These are phyloP conservation scores for Tenthredo amoena DNA, from an alignment of 2,888 invertebrate genomes.

Conservation along the genomic window DNA sequence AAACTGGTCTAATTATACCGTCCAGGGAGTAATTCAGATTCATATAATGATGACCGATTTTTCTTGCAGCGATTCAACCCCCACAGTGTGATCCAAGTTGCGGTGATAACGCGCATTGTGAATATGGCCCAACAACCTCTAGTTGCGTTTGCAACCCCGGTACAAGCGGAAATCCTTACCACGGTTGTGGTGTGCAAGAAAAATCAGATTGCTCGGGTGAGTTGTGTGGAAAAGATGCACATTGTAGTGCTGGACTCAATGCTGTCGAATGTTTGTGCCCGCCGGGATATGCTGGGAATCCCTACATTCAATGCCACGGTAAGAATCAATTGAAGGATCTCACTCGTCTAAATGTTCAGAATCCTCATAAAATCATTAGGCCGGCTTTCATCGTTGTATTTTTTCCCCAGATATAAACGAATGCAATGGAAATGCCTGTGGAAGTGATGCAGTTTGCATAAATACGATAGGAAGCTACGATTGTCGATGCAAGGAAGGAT, in stretches of 20 bases:
- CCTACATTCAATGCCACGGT: constrained; percentile 90
- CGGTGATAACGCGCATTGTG: constrained; percentile 92
- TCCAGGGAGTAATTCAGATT: not conserved
- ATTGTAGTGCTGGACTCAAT: constrained; percentile 87
- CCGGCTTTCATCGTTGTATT: not conserved
- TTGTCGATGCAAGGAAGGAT: constrained; percentile 92
- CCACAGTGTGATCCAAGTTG: constrained; percentile 91
- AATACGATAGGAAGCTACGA: constrained; percentile 94
- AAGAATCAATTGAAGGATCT: constrained; percentile 51
- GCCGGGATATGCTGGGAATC: constrained; percentile 91
- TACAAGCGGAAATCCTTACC: constrained; percentile 93
- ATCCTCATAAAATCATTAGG: not conserved
- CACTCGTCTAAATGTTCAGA: not conserved
- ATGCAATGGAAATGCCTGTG: constrained; percentile 89
- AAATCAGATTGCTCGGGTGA: constrained; percentile 86
- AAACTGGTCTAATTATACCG: not conserved
- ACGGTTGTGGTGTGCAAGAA: constrained; percentile 86
- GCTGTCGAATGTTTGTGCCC: constrained; percentile 91
- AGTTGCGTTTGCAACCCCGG: constrained; percentile 92
- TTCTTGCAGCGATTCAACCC: constrained; percentile 85
- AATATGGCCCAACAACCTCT: constrained; percentile 86
- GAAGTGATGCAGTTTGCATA: constrained; percentile 92
- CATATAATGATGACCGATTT: constrained; percentile 58
- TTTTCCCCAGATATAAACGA: constrained; percentile 85
- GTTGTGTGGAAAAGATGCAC: constrained; percentile 89